These are phyloP conservation scores for Podarcis muralis DNA, from an alignment of 2,113 vertebrate genomes.

Conservation along the genomic window DNA sequence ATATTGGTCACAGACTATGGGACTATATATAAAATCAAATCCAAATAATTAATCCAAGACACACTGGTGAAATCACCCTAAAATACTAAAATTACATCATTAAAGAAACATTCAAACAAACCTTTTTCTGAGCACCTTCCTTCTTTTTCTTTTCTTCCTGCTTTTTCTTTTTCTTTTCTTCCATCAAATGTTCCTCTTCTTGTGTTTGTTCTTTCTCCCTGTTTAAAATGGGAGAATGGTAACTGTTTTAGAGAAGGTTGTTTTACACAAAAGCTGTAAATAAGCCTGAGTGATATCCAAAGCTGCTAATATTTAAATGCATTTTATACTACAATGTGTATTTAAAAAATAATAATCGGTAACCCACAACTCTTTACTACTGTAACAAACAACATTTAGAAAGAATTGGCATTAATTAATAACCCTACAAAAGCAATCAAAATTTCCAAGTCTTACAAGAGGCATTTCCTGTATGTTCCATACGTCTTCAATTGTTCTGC, in stretches of 20 bases:
- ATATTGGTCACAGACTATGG: background rate
- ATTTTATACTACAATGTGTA: background rate
- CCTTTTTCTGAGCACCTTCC: slow-evolving; percentile 96
- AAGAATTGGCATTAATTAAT: slow-evolving; percentile 6
- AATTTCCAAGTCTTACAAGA: background rate
- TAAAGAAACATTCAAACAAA: slow-evolving; percentile 51
- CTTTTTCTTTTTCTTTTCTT: slow-evolving; percentile 99
- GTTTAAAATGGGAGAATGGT: slow-evolving; percentile 55
- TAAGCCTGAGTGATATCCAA: background rate
- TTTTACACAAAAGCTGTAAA: background rate
- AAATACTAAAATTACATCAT: rapidly evolving
- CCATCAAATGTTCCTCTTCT: slow-evolving; percentile 99
- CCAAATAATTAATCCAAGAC: background rate
- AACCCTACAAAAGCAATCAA: slow-evolving; percentile 12
- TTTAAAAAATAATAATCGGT: background rate
- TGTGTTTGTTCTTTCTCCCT: slow-evolving; percentile 91
- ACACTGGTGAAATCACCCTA: background rate
- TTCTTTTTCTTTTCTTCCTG: slow-evolving; percentile 99
- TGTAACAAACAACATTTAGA: slow-evolving; percentile 1
- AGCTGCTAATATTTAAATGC: slow-evolving; percentile 1
- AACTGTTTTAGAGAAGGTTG: slow-evolving; percentile 34
- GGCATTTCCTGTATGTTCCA: background rate
- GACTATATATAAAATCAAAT: background rate
- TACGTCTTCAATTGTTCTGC: background rate
- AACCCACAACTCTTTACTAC: background rate